Evolutionary conservation across 2,113 vertebrate species (phyloP), one percentile per base, ranked within the genome.

Genomic region (Petromus typicus): DNA sequence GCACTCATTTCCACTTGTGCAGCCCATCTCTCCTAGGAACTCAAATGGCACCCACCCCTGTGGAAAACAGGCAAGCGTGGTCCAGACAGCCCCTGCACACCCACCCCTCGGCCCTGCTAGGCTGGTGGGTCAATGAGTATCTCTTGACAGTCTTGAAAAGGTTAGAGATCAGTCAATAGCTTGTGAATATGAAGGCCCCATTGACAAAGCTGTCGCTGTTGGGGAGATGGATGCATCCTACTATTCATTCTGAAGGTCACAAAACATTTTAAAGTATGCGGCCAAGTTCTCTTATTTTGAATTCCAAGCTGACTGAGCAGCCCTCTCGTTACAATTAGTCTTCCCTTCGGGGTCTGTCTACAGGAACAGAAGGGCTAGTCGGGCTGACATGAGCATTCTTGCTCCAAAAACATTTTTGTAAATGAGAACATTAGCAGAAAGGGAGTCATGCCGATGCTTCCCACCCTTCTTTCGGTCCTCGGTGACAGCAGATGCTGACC

Each of bases 211-310:
- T 95, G 93, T 97, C 97, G 89, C 95, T 67, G 37, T 40, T 84
- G 87, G 86, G 91, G 83, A 97, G 94, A 97, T 87, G 87, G 94
- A 97, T 96, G 94, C 91, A 67, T 93, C 97, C 84, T 0, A 40
- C 94, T 96, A 89, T 94, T 95, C 93, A 80, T 89, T 93, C 86
- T 97, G 96, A 97, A 97, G 95, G 97, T 96, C 94, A 94, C 43
- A 40, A 87, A 91, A 56, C 94, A 91, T 89, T 96, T 95, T 86
- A n/a, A 95, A 94, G 89, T 93, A 80, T 0, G 4, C 32, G 73
- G 27, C 83, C 80, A 63, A 25, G 75, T 93, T 63, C 51, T 27
- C 89, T 61, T 54, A 27, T 89, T 91, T 75, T 93, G 45, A 94
- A 96, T 93, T 95, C 89, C 66, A 86, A 67, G 83, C 89, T 84